A percentile compares a stretch with the other conserved stretches of the same genome.
phyloP scores from a whole-genome alignment of 2,113 vertebrate species.

The Sinosuthora webbiana region DNA sequence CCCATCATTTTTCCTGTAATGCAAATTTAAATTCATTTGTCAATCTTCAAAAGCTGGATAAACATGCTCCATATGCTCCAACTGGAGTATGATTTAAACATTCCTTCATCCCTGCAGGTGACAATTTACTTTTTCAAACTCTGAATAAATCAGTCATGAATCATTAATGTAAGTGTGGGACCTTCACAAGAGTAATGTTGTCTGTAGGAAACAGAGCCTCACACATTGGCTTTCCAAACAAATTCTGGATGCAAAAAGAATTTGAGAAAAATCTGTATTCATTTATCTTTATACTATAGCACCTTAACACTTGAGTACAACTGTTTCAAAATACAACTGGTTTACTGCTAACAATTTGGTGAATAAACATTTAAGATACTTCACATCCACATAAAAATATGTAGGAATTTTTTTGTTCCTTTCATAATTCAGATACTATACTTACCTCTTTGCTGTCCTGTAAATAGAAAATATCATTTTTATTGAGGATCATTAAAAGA shows the following conservation, averaged over 20 bases:
- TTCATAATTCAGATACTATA: conserved; percentile 26
- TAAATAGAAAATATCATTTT: conserved; percentile 46
- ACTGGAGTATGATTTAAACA: not conserved
- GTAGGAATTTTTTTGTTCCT: not conserved
- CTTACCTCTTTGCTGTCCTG: conserved; percentile 73
- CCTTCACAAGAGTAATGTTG: not conserved
- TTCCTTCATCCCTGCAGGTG: not conserved
- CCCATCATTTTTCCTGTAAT: not conserved
- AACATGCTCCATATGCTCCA: not conserved
- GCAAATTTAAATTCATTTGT: not conserved
- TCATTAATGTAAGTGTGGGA: not conserved
- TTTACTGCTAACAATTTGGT: not conserved
- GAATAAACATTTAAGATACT: not conserved
- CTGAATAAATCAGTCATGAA: not conserved
- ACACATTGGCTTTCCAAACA: not conserved
- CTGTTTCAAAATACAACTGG: not conserved
- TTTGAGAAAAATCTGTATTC: not conserved
- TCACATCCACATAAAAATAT: not conserved
- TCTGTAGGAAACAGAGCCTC: not conserved
- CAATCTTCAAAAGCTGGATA: not conserved
- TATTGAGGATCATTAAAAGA: not conserved
- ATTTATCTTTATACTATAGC: not conserved
- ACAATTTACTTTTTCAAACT: not conserved
- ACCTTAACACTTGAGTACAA: not conserved
- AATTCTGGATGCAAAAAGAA: not conserved